Base-by-base conservation (phyloP, 2,888 invertebrate species). In the Pollenia angustigena region DNA sequence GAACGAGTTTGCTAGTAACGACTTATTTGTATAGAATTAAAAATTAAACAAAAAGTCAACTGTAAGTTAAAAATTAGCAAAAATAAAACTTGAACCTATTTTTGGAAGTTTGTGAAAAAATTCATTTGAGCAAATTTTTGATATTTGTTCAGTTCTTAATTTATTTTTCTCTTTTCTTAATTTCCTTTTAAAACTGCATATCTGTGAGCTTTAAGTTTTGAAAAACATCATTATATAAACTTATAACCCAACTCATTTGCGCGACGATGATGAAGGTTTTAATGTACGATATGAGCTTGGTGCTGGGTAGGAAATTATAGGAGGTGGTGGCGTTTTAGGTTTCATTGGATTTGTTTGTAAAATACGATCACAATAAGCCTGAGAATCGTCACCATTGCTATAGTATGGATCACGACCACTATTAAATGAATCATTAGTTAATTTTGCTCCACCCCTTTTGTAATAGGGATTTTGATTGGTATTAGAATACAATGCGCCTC, bases 281-380 rank as follows among this genome's bases (percentile, higher is more conserved):
- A 16, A 16, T 12, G 68, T n/a, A 32, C 42, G 62, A 74, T 81
- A 79, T 23, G 62, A 23, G 11, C 74, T 50, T 48, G 79, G 62
- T 16, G 62, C n/a, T 16, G 82, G 82, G 44, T 82, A 79, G 0
- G 85, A 85, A 54, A 85, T 85, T n/a, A 85, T 54, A n/a, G 84
- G 84, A 23, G 84, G 74, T 11, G 79, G 79, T 16, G 79, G 84
- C 18, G 60, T 40, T 48, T 58, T 23, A 7, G 74, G 66, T 60
- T 69, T 68, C 1, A 32, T 18, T 60, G 50, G 1, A 18, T 46
- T 12, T n/a, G 46, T n/a, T 48, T 40, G 48, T 8, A 32, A 8
- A 54, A 48, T 18, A 50, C 64, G 46, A 11, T 69, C 54, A 16
- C 50, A 46, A 44, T 64, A 60, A 56, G 56, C 32, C 8, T 32